Percentiles rank a stretch among this genome's conserved stretches.
Evolutionary conservation across 1,140 invertebrate species (phyloP).

Genomic region (Papilio aristodemus): DNA sequence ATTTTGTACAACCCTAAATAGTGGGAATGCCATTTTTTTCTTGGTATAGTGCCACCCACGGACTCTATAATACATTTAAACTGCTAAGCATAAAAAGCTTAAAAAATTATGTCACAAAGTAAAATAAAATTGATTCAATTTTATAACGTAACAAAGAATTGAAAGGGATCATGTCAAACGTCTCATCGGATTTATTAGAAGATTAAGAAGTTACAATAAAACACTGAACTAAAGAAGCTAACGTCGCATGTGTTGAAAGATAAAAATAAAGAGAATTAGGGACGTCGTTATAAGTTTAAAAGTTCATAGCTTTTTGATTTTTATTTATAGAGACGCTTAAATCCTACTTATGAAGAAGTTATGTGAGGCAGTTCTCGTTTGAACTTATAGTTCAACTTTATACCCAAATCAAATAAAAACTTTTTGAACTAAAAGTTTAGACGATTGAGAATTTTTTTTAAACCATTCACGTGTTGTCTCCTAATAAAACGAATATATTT

Average conservation of each 20-base stretch:
- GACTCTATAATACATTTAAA: slow-evolving; percentile 26
- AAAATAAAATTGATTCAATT: slow-evolving; percentile 39
- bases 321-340: slow-evolving; percentile 28
- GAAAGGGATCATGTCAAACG: slow-evolving; percentile 43
- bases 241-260: slow-evolving; percentile 50
- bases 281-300: slow-evolving; percentile 33
- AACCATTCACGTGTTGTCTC: not conserved
- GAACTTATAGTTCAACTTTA: not conserved
- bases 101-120: slow-evolving; percentile 38
- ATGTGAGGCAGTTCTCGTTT: slow-evolving; percentile 25
- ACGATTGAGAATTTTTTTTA: too few species aligned
- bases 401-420: too few species aligned
- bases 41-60: slow-evolving; percentile 14
- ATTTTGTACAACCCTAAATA: not conserved
- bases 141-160: slow-evolving; percentile 41
- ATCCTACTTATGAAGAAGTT: slow-evolving; percentile 29
- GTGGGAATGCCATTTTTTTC: not conserved
- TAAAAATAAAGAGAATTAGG: slow-evolving; percentile 47
- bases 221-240: slow-evolving; percentile 52
- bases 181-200: slow-evolving; percentile 51
- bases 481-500: not conserved
- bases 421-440: too few species aligned
- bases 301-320: slow-evolving; percentile 35
- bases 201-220: slow-evolving; percentile 52
- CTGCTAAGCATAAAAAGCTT: slow-evolving; percentile 30